phyloP scores from a whole-genome alignment of 1,140 invertebrate species.

The Elysia chlorotica region DNA sequence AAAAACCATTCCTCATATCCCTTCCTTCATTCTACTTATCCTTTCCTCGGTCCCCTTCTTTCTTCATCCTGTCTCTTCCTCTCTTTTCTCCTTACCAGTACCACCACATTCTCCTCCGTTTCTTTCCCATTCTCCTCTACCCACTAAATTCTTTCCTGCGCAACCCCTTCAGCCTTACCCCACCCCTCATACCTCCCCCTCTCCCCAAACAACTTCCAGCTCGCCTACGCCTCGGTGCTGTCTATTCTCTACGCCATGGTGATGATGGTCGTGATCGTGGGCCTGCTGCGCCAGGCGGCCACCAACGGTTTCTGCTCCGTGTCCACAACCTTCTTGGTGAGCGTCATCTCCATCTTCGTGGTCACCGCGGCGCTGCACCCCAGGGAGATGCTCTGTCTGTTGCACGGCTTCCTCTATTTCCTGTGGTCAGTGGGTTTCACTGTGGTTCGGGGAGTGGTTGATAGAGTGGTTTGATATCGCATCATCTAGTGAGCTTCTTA shows the following conservation, averaged over 20 bases:
- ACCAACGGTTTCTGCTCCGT: conserved; percentile 51
- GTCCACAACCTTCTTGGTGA: conserved; percentile 51
- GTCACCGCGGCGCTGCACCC: conserved; percentile 82
- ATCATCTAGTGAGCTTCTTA: no score
- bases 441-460: no score
- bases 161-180: background rate
- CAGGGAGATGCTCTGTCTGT: conserved; percentile 76
- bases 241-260: conserved; percentile 52
- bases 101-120: no score
- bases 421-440: conserved; percentile 63
- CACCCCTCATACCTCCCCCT: background rate
- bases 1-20: no score
- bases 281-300: conserved; percentile 50
- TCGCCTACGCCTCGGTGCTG: conserved; percentile 51
- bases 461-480: no score
- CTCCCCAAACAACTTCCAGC: conserved; percentile 25
- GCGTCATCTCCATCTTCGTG: conserved; percentile 64
- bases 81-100: no score
- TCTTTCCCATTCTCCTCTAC: no score
- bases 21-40: no score
- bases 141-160: no score
- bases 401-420: conserved; percentile 83
- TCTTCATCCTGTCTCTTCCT: no score
- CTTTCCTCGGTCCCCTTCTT: no score
- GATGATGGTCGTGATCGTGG: conserved; percentile 60